Percentiles rank a stretch among this genome's conserved stretches.
phyloP scores from a whole-genome alignment of 92 coral and sea anemone species.

The Porites evermanni region DNA sequence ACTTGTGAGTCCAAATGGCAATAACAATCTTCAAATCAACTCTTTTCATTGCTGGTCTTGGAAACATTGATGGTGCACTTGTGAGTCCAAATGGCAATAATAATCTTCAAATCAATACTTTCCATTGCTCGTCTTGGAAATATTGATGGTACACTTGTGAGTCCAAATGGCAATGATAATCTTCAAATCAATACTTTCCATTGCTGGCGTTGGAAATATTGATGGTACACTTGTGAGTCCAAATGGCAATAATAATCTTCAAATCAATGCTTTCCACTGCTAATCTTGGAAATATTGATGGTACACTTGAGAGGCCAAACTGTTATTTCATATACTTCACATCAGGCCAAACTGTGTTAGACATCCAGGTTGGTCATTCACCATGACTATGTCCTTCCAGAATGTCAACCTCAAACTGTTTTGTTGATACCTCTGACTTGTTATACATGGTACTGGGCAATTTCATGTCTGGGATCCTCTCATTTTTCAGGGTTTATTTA shows the following conservation, averaged over 20 bases:
- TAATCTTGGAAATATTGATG: not conserved
- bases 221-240: not conserved
- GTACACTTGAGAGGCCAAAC: not conserved
- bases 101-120: not conserved
- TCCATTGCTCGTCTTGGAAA: not conserved
- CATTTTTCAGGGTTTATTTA: constrained; percentile 84
- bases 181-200: not conserved
- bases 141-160: too few relatives aligned
- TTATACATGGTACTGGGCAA: too few relatives aligned
- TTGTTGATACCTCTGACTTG: not conserved
- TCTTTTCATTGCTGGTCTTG: not conserved
- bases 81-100: not conserved
- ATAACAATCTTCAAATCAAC: not conserved
- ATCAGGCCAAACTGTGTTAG: not conserved
- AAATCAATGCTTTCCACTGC: not conserved
- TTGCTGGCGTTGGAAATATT: not conserved
- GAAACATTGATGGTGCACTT: too few relatives aligned
- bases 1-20: not conserved
- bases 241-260: not conserved
- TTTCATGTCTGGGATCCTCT: not conserved
- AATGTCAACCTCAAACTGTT: not conserved
- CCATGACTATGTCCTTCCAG: not conserved
- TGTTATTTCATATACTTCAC: not conserved
- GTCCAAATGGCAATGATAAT: not conserved
- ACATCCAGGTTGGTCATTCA: not conserved